Evolutionary conservation across 1,140 invertebrate species (phyloP).

Genomic region (Chironomus tepperi): DNA sequence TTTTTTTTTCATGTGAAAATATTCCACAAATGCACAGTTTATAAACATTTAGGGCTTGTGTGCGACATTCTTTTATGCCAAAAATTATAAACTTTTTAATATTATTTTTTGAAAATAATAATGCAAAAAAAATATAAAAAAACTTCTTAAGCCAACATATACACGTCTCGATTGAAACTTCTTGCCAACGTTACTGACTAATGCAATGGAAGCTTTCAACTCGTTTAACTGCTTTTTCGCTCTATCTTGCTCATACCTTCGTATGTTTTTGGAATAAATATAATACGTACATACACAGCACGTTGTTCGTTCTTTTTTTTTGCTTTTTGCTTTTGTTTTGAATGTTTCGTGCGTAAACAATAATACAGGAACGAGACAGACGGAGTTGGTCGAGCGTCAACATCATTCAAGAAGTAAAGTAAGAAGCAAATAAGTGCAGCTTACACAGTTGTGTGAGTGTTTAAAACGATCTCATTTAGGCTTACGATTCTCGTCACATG

Average conservation of each 20-base stretch:
- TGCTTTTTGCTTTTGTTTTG: background rate
- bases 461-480: no score
- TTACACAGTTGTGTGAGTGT: no score
- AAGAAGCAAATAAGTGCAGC: no score
- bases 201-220: constrained; percentile 12
- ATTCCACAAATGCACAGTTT: background rate
- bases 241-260: background rate
- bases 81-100: background rate
- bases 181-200: constrained; percentile 11
- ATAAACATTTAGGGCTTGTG: background rate
- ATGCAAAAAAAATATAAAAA: background rate
- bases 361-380: background rate
- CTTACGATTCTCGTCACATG: no score
- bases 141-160: background rate
- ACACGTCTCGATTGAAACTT: background rate
- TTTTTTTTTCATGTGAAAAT: background rate
- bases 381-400: background rate
- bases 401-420: no score
- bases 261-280: background rate
- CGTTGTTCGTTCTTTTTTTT: background rate
- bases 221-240: background rate
- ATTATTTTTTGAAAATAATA: background rate
- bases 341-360: constrained; percentile 7
- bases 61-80: background rate
- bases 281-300: background rate